Evolutionary conservation across 2,113 vertebrate species (phyloP), one percentile per base, ranked within the genome.

Genomic region (Ptychochromis oligacanthus): DNA sequence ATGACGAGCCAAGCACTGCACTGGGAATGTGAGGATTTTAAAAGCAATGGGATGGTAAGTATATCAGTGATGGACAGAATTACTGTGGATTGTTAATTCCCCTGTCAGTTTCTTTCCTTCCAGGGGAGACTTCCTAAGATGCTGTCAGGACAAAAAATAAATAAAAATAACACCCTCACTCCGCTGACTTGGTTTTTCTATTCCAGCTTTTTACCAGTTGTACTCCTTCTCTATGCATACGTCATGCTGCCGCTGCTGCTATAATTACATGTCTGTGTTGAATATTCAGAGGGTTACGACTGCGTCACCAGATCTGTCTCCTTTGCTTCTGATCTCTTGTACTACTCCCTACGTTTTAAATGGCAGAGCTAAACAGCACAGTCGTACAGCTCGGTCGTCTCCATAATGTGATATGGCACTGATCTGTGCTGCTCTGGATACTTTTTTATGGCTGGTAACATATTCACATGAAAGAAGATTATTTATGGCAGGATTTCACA

Each of bases 11-110:
- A 24, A 20, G 7, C 67, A 57, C 58, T 36, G 46, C 26, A 62
- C 76, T 31, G 75, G 18, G 59, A 75, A 72, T 74, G 55, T 79
- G 62, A 77, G 64, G 79, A 61, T 67, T 84, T 87, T 52, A 84
- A 77, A 76, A 92, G 90, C 57, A 56, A 93, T 58, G 15, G 52
- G 60, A 31, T 72, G 65, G 87, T 91, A 93, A 89, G 84, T 57
- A 91, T 72, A 81, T 78, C 6, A 46, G 86, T 86, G 91, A 94
- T 80, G 70, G 88, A 91, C 89, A 88, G 88, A 92, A 91, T 91
- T 85, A 90, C 82, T 72, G 87, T 72, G 54, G 84, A 40, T 31
- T 81, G 80, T 88, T 88, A 84, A 89, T 87, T 89, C 77, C 61
- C 15, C 5, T 60, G 65, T 89, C 75, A 62, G 55, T 79, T 77